Evolutionary conservation across 2,113 vertebrate species (phyloP), one percentile per base, ranked within the genome.

Genomic region (Halcyon malimbica): DNA sequence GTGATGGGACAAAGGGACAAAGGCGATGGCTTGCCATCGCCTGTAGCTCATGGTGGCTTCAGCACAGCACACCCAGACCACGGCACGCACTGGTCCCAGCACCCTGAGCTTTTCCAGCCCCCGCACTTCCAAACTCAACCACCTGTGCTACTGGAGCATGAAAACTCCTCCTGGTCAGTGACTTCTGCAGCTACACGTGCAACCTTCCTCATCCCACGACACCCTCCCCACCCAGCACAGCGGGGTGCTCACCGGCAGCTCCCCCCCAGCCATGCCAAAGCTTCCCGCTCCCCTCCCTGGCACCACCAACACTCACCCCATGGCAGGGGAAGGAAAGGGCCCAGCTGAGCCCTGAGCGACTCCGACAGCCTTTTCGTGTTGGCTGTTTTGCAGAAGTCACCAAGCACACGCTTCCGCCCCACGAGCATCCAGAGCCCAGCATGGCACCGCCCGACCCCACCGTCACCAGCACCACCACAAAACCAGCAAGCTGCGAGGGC

Each of bases 361-460:
- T 57, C 82, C 12, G 1, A 46, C 64, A 88, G 56, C 42, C 31
- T 54, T 50, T 44, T 8, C 0, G 2, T 39, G 13, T 31, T 4
- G 11, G 2, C 9, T 28, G 31, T 33, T 87, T 63, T 51, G 10
- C 39, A 31, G 15, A 81, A 84, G 56, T 81, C 48, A 74, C 42
- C 65, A 63, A 81, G 69, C 9, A 2, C 63, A 15, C 4, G 2
- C 31, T 83, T 89, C 79, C 13, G 1, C 31, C 60, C 67, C 3
- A 0, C 71, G 71, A 79, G 56, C 54, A 83, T 8, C 5, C 24
- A 46, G 64, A 74, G 50, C 13, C 41, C 48, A 24, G 6, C 2
- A 8, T 9, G 35, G 63, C 42, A 75, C 28, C 6, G 2, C 77
- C 67, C 0, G 0, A 80, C 11, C 60, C 70, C 1, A 0, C 20